These are phyloP conservation scores for Glaucidium brasilianum DNA, from an alignment of 2,113 vertebrate genomes.

Conservation along the genomic window DNA sequence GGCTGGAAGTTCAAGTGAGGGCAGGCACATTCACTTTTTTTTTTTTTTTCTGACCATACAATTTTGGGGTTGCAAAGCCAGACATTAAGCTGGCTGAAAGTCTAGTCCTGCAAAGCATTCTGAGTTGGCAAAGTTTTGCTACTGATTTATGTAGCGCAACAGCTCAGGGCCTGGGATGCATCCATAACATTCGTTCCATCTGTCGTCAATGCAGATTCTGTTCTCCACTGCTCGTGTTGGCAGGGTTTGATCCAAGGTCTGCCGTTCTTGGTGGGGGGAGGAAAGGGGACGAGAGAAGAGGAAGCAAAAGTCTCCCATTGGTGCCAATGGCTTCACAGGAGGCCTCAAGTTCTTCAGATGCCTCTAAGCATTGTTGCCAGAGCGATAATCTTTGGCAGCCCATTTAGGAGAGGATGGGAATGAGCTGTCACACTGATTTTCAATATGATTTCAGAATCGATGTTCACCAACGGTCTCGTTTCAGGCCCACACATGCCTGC, in stretches of 20 bases:
- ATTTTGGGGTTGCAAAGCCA: constrained; percentile 48
- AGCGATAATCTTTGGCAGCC: constrained; percentile 28
- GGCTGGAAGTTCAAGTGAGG: constrained; percentile 27
- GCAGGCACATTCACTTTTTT: not conserved
- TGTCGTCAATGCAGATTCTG: constrained; percentile 47
- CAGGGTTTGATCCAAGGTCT: not conserved
- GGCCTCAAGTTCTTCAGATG: constrained; percentile 48
- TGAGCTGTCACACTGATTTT: not conserved
- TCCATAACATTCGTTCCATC: constrained; percentile 64
- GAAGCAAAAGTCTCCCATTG: constrained; percentile 26
- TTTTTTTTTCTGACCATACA: not conserved
- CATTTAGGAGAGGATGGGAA: not conserved
- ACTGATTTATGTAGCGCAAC: constrained; percentile 58
- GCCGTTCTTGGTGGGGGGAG: not conserved
- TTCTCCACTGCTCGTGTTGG: not conserved
- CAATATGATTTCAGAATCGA: not conserved
- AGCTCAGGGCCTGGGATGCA: constrained; percentile 44
- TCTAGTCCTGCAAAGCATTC: constrained; percentile 14
- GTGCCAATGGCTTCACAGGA: constrained; percentile 42
- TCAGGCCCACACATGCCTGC: not conserved
- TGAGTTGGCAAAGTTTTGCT: constrained; percentile 43
- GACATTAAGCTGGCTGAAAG: constrained; percentile 44
- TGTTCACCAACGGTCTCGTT: not conserved
- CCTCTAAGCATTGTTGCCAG: constrained; percentile 35
- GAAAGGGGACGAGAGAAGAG: not conserved